Percentiles rank a stretch among this genome's conserved stretches.
These are phyloP conservation scores for Lathamus discolor DNA, from an alignment of 2,113 vertebrate genomes.

Conservation along the genomic window DNA sequence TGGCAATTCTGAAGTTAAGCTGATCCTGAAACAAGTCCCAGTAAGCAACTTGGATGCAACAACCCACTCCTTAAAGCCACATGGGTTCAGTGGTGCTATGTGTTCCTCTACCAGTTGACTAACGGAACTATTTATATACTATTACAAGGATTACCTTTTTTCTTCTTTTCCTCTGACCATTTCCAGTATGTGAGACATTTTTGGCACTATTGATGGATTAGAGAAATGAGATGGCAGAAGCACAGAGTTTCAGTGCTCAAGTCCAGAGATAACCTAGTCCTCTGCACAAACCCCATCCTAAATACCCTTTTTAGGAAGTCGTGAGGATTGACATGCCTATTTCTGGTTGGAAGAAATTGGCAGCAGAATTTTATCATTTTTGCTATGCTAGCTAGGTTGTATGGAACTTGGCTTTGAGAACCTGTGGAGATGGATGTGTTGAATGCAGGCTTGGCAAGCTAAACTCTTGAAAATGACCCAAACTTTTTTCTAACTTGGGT, in stretches of 20 bases:
- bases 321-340: background rate
- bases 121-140: background rate
- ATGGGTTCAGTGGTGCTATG: background rate
- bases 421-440: background rate
- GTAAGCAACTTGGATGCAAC: background rate
- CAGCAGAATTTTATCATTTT: background rate
- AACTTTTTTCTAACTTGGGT: background rate
- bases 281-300: background rate
- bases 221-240: background rate
- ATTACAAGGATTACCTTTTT: background rate
- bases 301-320: background rate
- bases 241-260: background rate
- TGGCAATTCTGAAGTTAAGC: background rate
- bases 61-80: rapidly evolving
- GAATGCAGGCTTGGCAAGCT: background rate
- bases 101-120: too few relatives aligned
- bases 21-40: background rate
- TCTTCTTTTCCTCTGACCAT: background rate
- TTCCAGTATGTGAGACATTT: background rate
- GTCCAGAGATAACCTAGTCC: background rate
- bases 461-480: background rate
- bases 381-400: background rate
- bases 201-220: background rate
- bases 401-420: background rate
- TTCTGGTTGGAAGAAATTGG: background rate